Percentiles rank a stretch among this genome's conserved stretches.
Conservation (phyloP, 2,888 invertebrate genomes). For the Conchocele bisecta region DNA sequence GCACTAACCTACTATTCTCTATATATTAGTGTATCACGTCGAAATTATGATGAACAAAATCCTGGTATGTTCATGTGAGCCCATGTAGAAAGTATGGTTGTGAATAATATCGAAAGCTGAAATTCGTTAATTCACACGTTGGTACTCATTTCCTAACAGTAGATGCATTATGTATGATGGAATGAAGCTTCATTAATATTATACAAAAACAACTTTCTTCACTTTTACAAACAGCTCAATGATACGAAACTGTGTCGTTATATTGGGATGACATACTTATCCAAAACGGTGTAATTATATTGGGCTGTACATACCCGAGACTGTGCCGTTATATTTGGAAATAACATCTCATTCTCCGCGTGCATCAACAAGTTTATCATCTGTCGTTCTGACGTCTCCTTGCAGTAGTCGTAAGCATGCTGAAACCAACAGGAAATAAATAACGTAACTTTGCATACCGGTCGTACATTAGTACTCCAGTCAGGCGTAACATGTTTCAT, state of each 20-base stretch:
- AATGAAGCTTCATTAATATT: background rate
- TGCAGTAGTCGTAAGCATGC: slow-evolving; percentile 52
- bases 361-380: slow-evolving; percentile 48
- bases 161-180: too few species aligned
- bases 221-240: background rate
- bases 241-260: background rate
- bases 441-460: too few species aligned
- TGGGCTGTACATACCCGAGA: slow-evolving; percentile 36
- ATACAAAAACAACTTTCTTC: background rate
- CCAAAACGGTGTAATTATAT: background rate
- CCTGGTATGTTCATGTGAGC: too few species aligned
- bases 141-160: too few species aligned
- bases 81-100: too few species aligned
- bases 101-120: too few species aligned
- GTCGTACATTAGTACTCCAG: too few species aligned
- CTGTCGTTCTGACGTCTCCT: slow-evolving; percentile 52
- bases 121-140: too few species aligned
- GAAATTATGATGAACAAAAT: too few species aligned
- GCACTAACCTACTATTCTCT: too few species aligned
- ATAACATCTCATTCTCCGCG: slow-evolving; percentile 55
- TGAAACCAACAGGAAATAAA: slow-evolving; percentile 9
- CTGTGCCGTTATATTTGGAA: slow-evolving; percentile 50
- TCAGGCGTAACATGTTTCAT: too few species aligned
- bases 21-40: too few species aligned
- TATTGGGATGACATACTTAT: background rate